Percentiles rank a stretch among this genome's conserved stretches.
Conservation (phyloP, 1,140 invertebrate species). For the Zaprionus ornatus region DNA sequence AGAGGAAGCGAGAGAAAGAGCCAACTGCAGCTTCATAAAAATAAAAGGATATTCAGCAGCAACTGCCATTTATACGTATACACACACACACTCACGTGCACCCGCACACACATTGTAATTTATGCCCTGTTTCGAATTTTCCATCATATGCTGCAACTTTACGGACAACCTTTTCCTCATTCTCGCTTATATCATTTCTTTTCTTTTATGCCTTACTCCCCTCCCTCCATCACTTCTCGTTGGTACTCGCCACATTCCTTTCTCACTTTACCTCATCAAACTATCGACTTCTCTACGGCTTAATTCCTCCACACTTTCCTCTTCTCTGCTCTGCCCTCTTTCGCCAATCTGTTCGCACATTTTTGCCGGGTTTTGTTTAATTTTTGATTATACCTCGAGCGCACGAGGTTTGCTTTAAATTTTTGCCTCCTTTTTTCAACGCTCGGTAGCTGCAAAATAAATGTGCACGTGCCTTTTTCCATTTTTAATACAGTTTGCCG, state of each 20-base stretch:
- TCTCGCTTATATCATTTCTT: neutral
- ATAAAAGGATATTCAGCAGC: conserved; percentile 50
- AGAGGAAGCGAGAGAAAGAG: neutral
- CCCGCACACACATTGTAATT: conserved; percentile 62
- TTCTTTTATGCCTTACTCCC: neutral
- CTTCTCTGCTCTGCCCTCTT: neutral
- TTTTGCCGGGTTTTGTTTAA: conserved; percentile 51
- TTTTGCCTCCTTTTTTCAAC: conserved; percentile 36
- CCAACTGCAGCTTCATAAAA: conserved; percentile 32
- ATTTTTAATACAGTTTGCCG: conserved; percentile 69
- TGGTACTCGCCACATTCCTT: no score
- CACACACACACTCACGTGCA: conserved; percentile 15
- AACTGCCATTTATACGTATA: conserved; percentile 16
- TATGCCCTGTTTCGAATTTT: conserved; percentile 52
- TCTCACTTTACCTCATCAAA: neutral
- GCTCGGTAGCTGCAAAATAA: conserved; percentile 49
- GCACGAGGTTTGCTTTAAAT: conserved; percentile 32
- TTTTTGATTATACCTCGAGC: conserved; percentile 68
- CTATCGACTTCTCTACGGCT: neutral
- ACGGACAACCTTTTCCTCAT: conserved; percentile 36
- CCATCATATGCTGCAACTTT: conserved; percentile 57
- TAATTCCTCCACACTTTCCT: neutral
- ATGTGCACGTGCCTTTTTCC: conserved; percentile 62
- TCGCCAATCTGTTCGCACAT: conserved; percentile 8
- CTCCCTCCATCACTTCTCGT: neutral